Conservation (phyloP, 2,888 invertebrate species). For the Bursaphelenchus okinawaensis region DNA sequence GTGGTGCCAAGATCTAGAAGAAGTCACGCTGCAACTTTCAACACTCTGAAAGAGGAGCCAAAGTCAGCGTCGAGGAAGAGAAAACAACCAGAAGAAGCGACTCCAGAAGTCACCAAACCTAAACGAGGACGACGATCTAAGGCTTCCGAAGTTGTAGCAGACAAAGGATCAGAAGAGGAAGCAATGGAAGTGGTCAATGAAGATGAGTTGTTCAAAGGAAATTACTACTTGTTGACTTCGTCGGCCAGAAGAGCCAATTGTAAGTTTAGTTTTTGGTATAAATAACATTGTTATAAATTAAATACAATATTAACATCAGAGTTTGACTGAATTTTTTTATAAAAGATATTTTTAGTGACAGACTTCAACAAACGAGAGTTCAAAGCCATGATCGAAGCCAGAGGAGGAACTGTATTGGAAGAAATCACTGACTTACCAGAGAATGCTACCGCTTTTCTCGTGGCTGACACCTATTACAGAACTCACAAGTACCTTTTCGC, state of each 20-base stretch:
- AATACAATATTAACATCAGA: not conserved
- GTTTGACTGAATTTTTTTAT: not conserved
- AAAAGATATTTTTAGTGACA: not conserved
- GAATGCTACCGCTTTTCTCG: slow-evolving; percentile 31
- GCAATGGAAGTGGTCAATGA: slow-evolving; percentile 6
- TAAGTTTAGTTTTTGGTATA: not conserved
- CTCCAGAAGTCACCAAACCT: not conserved
- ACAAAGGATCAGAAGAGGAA: slow-evolving; percentile 11
- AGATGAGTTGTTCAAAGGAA: slow-evolving; percentile 7
- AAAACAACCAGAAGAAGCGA: not conserved
- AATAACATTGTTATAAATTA: not conserved
- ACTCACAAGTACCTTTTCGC: slow-evolving; percentile 73
- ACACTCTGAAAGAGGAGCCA: not conserved
- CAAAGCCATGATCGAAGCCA: slow-evolving; percentile 35
- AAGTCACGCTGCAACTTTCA: not conserved
- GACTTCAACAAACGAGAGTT: slow-evolving; percentile 49
- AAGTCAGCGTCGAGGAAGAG: not conserved
- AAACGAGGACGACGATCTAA: not conserved
- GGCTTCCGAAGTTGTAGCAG: not conserved
- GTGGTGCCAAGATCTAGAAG: not conserved
- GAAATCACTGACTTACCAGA: slow-evolving; percentile 14
- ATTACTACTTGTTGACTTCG: not conserved
- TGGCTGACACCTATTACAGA: slow-evolving; percentile 70
- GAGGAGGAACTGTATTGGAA: slow-evolving; percentile 49
- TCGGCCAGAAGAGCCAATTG: not conserved